phyloP scores from a whole-genome alignment of 1,140 invertebrate genomes.

The Wasmannia auropunctata region DNA sequence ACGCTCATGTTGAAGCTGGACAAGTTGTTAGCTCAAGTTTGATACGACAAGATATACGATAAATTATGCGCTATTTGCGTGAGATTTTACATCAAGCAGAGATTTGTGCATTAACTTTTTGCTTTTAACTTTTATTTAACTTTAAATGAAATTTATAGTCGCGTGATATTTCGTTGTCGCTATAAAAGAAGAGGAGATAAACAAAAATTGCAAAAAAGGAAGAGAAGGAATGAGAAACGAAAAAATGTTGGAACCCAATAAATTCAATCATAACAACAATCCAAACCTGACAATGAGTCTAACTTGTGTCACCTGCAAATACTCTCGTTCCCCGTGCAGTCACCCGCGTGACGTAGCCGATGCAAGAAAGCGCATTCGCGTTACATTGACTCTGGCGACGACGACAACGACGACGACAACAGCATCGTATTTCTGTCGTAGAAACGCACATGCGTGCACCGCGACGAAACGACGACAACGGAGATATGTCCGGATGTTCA shows the following conservation, averaged over 20 bases:
- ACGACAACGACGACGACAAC: conserved; percentile 24
- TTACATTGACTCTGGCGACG: conserved; percentile 70
- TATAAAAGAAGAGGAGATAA: not conserved
- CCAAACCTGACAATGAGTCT: not conserved
- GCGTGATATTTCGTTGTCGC: not conserved
- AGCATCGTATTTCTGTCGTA: conserved; percentile 68
- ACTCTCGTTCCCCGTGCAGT: conserved; percentile 9
- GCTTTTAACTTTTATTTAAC: not conserved
- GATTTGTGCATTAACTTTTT: not conserved
- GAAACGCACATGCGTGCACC: conserved; percentile 37
- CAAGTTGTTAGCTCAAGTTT: not conserved
- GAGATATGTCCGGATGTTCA: conserved; percentile 31
- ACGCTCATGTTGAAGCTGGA: not conserved
- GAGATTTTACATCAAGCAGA: not conserved
- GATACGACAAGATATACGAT: not conserved
- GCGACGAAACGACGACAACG: conserved; percentile 23
- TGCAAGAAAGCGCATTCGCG: conserved; percentile 54
- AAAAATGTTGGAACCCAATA: not conserved
- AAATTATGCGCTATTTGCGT: not conserved
- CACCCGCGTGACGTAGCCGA: conserved; percentile 45
- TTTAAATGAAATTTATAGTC: not conserved
- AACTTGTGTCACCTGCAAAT: conserved; percentile 50
- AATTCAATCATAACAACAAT: not conserved
- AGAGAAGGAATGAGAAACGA: not conserved
- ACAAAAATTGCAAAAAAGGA: not conserved